phyloP scores from a whole-genome alignment of 2,888 invertebrate species.

The Dromius quadrimaculatus region DNA sequence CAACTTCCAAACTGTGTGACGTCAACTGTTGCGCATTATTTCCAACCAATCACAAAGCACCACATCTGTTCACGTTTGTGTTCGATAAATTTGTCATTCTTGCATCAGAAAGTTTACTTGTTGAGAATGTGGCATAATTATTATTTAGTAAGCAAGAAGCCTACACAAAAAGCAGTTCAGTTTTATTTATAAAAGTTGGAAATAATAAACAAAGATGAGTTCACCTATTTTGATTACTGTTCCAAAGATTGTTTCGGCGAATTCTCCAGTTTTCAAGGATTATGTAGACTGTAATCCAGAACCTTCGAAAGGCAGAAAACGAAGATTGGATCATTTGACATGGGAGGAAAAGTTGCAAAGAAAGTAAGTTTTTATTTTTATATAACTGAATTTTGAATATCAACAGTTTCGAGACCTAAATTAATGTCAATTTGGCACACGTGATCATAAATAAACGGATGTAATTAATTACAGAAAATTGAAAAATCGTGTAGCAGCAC shows the following conservation, averaged over 20 bases:
- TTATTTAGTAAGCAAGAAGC: not conserved
- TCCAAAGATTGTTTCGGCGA: slow-evolving; percentile 27
- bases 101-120: slow-evolving; percentile 20
- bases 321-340: slow-evolving; percentile 84
- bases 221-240: slow-evolving; percentile 35
- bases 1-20: not conserved
- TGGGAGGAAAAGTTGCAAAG: slow-evolving; percentile 90
- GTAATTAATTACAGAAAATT: slow-evolving; percentile 78
- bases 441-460: not conserved
- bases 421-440: not conserved
- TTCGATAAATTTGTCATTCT: slow-evolving; percentile 15
- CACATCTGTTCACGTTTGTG: slow-evolving; percentile 29
- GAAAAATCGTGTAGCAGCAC: slow-evolving; percentile 97
- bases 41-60: slow-evolving; percentile 29
- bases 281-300: slow-evolving; percentile 29
- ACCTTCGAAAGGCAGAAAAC: slow-evolving; percentile 66
- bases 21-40: slow-evolving; percentile 58
- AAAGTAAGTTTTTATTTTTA: slow-evolving; percentile 74
- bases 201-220: slow-evolving; percentile 19
- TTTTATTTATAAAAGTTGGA: slow-evolving; percentile 3
- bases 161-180: not conserved
- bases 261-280: slow-evolving; percentile 38
- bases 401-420: not conserved
- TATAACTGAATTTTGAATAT: not conserved
- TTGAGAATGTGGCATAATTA: not conserved